Evolutionary conservation across 2,113 vertebrate species (phyloP).

Genomic region (Tachysurus fulvidraco): DNA sequence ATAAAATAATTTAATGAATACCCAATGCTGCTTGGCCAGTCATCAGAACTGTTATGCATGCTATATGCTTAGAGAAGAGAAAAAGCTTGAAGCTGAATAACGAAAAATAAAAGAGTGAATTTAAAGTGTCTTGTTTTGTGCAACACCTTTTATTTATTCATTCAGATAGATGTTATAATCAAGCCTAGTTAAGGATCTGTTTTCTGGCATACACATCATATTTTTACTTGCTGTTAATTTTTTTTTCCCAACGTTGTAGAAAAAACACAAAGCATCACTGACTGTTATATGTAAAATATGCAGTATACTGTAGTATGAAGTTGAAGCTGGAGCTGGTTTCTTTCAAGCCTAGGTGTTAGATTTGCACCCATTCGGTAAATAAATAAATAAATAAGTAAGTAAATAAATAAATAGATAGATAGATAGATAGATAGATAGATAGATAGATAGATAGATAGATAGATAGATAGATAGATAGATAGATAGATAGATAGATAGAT

Average conservation of each 20-base stretch:
- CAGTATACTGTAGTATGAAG: not conserved
- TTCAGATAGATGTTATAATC: not conserved
- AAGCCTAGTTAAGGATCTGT: not conserved
- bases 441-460: no score
- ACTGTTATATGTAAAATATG: not conserved
- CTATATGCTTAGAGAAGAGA: slow-evolving; percentile 2
- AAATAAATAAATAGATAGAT: no score
- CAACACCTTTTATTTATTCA: not conserved
- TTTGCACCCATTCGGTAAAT: not conserved
- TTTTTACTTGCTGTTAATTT: not conserved
- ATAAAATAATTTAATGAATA: slow-evolving; percentile 27
- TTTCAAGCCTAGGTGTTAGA: not conserved
- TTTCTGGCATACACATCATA: not conserved
- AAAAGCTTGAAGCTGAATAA: not conserved
- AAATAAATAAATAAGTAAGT: not conserved
- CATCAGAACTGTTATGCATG: not conserved
- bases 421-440: no score
- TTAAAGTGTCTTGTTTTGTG: not conserved
- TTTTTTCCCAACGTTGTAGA: not conserved
- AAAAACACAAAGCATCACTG: not conserved
- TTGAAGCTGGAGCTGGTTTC: not conserved
- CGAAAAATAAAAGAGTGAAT: not conserved
- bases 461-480: no score
- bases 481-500: no score
- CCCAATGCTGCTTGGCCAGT: slow-evolving; percentile 22